A percentile compares a stretch with the other conserved stretches of the same genome.
These are phyloP conservation scores for Aramus guarauna DNA, from an alignment of 2,113 vertebrate genomes.

Conservation along the genomic window DNA sequence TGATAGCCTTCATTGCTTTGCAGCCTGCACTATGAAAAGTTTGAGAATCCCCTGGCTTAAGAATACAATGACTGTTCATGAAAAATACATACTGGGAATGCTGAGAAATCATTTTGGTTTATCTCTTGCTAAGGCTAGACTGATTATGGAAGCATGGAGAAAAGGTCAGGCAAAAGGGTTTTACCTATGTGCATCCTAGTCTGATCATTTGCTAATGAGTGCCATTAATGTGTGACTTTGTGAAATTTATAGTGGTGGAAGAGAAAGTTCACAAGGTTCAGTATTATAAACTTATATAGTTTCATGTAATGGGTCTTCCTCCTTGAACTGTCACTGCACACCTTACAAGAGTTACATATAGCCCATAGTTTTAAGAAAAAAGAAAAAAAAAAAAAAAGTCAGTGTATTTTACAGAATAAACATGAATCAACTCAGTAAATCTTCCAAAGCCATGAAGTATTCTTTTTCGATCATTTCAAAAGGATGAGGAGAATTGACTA, in stretches of 20 bases:
- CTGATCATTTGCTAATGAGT: neutral
- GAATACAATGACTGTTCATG: neutral
- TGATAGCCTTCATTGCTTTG: neutral
- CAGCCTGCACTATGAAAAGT: neutral
- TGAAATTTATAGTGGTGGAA: neutral
- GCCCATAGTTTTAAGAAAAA: neutral
- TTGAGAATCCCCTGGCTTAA: neutral
- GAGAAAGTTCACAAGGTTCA: neutral
- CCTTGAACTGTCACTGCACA: neutral
- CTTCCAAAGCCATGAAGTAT: neutral
- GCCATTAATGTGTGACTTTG: neutral
- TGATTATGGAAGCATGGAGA: neutral
- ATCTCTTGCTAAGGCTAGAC: neutral
- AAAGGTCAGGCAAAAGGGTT: neutral
- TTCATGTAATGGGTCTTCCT: neutral
- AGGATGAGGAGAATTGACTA: neutral
- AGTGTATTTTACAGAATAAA: neutral
- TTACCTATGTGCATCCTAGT: neutral
- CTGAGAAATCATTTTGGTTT: neutral
- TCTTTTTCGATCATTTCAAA: constrained; percentile 21
- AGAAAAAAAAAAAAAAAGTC: neutral
- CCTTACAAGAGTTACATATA: neutral
- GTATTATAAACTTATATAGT: neutral
- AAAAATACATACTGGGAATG: neutral
- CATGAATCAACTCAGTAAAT: neutral